A percentile compares a stretch with the other conserved stretches of the same genome.
Evolutionary conservation across 1,140 invertebrate genomes (phyloP).

Genomic region (Apis dorsata): DNA sequence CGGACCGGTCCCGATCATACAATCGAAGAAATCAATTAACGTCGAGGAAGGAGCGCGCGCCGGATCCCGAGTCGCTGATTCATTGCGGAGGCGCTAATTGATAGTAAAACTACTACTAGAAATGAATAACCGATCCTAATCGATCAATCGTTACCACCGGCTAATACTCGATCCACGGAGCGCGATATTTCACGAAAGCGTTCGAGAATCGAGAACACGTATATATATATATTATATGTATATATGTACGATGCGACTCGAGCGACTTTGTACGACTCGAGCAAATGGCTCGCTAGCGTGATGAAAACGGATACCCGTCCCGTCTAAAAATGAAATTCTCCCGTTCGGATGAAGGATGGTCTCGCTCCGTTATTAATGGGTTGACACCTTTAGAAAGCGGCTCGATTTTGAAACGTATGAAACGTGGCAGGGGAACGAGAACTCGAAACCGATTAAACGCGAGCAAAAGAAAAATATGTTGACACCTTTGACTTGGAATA

Average conservation of each 20-base stretch:
- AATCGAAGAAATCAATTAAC: conserved; percentile 71
- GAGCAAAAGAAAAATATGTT: not conserved
- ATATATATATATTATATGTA: too few relatives aligned
- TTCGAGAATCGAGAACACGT: not conserved
- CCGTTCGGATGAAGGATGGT: not conserved
- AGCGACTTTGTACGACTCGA: not conserved
- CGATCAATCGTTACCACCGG: conserved; percentile 63
- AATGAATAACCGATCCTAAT: conserved; percentile 68
- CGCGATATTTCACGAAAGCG: conserved; percentile 39
- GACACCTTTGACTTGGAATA: not conserved
- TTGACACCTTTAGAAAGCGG: conserved; percentile 25
- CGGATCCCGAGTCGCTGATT: conserved; percentile 62
- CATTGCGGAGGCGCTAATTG: conserved; percentile 69
- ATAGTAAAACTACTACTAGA: conserved; percentile 62
- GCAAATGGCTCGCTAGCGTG: conserved; percentile 3
- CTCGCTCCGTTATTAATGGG: conserved; percentile 3
- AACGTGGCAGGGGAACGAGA: not conserved
- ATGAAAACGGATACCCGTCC: not conserved
- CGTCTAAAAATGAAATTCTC: conserved; percentile 22
- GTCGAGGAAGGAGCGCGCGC: conserved; percentile 35
- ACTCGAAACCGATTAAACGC: not conserved
- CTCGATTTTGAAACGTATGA: not conserved
- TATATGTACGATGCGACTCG: not conserved
- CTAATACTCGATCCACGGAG: conserved; percentile 15
- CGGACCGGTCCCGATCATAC: conserved; percentile 58